A percentile compares a stretch with the other conserved stretches of the same genome.
Evolutionary conservation across 2,113 vertebrate genomes (phyloP).

Genomic region (Barnardius zonarius): DNA sequence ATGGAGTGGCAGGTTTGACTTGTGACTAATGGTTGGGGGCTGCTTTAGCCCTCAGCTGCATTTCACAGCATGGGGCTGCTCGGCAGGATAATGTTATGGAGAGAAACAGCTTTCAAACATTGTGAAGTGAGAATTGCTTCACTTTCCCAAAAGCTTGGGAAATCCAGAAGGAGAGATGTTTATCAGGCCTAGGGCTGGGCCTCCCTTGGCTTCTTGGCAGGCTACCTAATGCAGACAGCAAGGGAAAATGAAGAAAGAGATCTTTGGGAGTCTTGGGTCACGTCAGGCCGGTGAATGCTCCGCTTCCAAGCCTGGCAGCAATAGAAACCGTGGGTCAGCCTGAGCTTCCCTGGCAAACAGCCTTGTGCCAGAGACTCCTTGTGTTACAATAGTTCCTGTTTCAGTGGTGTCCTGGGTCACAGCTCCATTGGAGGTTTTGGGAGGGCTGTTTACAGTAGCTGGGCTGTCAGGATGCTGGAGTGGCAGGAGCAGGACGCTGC

Average conservation of each 20-base stretch:
- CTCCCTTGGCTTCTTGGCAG: constrained; percentile 29
- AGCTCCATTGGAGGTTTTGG: background rate
- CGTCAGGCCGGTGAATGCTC: background rate
- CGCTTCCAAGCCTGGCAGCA: background rate
- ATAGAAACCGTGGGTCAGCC: background rate
- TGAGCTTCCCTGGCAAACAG: background rate
- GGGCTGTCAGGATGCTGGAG: background rate
- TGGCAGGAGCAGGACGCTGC: background rate
- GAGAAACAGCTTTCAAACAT: background rate
- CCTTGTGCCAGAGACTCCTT: background rate
- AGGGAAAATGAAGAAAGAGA: background rate
- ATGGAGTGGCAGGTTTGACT: background rate
- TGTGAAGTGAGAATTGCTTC: constrained; percentile 13
- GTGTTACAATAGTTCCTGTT: background rate
- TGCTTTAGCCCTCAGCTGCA: background rate
- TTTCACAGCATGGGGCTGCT: background rate
- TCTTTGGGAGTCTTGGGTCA: background rate
- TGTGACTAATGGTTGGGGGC: background rate
- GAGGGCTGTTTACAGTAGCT: background rate
- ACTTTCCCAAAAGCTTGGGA: constrained; percentile 33
- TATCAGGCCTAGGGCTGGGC: constrained; percentile 15
- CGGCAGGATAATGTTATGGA: background rate
- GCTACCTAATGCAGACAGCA: background rate
- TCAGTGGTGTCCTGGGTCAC: background rate
- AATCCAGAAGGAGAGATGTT: constrained; percentile 20